Evolutionary conservation across 2,888 invertebrate genomes (phyloP).

Genomic region (Hypercompe scribonia): DNA sequence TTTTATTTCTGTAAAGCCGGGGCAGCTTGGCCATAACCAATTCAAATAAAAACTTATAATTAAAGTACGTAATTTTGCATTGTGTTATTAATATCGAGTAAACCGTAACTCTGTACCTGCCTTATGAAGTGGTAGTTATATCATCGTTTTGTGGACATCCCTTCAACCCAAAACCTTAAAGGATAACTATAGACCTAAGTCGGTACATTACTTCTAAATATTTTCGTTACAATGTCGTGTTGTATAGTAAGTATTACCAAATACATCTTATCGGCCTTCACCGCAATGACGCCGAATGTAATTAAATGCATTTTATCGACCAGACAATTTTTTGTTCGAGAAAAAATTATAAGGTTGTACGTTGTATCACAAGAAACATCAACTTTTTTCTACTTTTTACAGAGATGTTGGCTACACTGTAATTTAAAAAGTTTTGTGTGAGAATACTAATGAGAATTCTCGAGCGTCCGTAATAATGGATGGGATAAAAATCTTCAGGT

Average conservation of each 20-base stretch:
- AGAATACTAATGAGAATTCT: not conserved
- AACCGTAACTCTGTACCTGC: too few relatives aligned
- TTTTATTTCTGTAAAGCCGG: not conserved
- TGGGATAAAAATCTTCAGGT: not conserved
- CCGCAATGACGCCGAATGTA: constrained; percentile 9
- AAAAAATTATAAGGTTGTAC: constrained; percentile 31
- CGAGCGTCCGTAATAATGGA: not conserved
- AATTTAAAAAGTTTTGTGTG: not conserved
- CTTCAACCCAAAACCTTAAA: not conserved
- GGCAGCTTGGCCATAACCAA: not conserved
- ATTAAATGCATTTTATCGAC: constrained; percentile 19
- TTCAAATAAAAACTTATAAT: too few relatives aligned
- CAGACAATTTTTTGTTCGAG: constrained; percentile 34
- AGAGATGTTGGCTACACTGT: constrained; percentile 19
- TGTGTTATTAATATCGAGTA: too few relatives aligned
- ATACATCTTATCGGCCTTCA: constrained; percentile 4
- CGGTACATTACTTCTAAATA: not conserved
- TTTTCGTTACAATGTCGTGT: not conserved
- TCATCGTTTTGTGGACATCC: not conserved
- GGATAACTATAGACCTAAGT: not conserved
- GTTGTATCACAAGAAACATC: constrained; percentile 31
- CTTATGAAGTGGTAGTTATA: too few relatives aligned
- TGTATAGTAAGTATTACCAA: constrained; percentile 5
- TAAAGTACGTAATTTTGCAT: too few relatives aligned
- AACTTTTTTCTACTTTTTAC: constrained; percentile 34